Percentiles rank a stretch among this genome's conserved stretches.
These are phyloP conservation scores for Apteryx mantelli DNA, from an alignment of 2,113 vertebrate species.

Conservation along the genomic window DNA sequence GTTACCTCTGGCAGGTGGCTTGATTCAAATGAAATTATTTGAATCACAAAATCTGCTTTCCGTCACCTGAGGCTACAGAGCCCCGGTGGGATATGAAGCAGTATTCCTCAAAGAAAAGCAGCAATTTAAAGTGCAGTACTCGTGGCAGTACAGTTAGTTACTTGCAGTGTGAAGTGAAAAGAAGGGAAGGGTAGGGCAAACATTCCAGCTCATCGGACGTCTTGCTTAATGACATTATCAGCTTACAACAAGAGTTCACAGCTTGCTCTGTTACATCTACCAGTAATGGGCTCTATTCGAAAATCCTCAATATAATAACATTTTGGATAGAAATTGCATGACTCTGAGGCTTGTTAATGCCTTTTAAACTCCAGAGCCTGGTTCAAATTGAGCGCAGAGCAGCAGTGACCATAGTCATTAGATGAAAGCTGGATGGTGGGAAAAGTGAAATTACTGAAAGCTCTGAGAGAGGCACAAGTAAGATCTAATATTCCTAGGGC, in stretches of 20 bases:
- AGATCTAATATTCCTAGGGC: neutral
- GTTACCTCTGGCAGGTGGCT: neutral
- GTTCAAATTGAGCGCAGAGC: neutral
- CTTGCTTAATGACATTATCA: neutral
- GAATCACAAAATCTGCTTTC: neutral
- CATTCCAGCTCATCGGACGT: neutral
- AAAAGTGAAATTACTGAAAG: neutral
- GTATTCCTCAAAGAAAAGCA: neutral
- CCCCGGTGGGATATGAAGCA: neutral
- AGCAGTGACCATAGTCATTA: neutral
- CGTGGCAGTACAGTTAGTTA: neutral
- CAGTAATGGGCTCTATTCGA: neutral
- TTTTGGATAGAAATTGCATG: neutral
- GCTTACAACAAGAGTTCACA: neutral
- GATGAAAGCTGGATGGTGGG: rapidly evolving
- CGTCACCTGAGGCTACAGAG: neutral
- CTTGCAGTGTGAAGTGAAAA: neutral
- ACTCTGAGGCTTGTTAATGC: neutral
- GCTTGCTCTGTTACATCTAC: neutral
- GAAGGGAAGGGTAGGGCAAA: neutral
- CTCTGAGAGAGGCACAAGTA: neutral
- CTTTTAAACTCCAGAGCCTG: neutral
- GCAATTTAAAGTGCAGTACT: neutral
- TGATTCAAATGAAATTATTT: neutral
- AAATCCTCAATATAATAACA: neutral